A percentile compares a stretch with the other conserved stretches of the same genome.
Evolutionary conservation across 2,797 vertebrate species (phyloP).

Genomic region (Sciaenops ocellatus): DNA sequence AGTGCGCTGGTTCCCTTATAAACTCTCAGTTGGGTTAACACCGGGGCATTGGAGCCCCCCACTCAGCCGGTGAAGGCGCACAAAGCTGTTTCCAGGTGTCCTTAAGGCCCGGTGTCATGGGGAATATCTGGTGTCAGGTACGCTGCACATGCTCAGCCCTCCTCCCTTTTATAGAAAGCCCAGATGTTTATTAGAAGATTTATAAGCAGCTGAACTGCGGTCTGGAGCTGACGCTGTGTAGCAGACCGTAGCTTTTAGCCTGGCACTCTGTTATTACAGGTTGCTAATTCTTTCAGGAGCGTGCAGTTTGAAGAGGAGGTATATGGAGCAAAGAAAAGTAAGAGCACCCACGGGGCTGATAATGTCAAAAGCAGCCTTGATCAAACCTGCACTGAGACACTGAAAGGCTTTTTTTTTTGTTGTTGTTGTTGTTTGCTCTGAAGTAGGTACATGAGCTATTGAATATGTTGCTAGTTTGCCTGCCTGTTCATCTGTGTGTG

Average conservation of each 20-base stretch:
- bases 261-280: conserved; percentile 62
- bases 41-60: not conserved
- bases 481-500: conserved; percentile 40
- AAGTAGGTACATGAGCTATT: conserved; percentile 33
- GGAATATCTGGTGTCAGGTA: conserved; percentile 74
- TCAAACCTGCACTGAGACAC: conserved; percentile 49
- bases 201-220: conserved; percentile 52
- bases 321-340: conserved; percentile 54
- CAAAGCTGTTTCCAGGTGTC: conserved; percentile 40
- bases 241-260: conserved; percentile 54
- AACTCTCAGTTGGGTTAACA: conserved; percentile 40
- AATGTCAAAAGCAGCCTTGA: conserved; percentile 70
- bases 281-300: conserved; percentile 70
- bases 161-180: conserved; percentile 62
- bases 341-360: conserved; percentile 53
- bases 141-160: conserved; percentile 35
- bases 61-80: conserved; percentile 29
- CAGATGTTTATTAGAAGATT: conserved; percentile 78
- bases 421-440: conserved; percentile 39
- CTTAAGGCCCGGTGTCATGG: conserved; percentile 48
- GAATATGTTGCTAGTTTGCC: conserved; percentile 34
- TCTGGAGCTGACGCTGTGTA: conserved; percentile 45
- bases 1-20: conserved; percentile 46
- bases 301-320: conserved; percentile 61
- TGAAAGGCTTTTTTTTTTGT: conserved; percentile 16